Conservation (phyloP, 2,113 vertebrate species). For the Helogale parvula region DNA sequence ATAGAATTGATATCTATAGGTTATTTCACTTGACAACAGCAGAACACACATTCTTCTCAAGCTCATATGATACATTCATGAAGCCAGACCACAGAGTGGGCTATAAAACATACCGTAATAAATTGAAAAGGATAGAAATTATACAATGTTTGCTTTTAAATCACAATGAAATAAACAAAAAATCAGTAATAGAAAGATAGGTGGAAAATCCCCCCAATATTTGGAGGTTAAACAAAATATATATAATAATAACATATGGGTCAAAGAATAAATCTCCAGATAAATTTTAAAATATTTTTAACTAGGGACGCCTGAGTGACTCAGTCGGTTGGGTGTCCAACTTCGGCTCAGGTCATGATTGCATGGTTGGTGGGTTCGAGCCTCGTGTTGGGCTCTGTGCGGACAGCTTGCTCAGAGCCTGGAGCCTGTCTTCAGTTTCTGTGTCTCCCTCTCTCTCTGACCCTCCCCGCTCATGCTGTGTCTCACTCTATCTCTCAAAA, state of each 20-base stretch:
- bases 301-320: too few relatives aligned
- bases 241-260: not conserved
- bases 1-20: not conserved
- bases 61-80: not conserved
- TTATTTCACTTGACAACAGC: not conserved
- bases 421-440: too few relatives aligned
- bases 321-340: too few relatives aligned
- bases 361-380: too few relatives aligned
- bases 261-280: constrained; percentile 9
- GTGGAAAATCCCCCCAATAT: not conserved
- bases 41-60: not conserved
- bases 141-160: not conserved
- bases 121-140: constrained; percentile 29
- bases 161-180: not conserved
- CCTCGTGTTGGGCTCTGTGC: too few relatives aligned
- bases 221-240: not conserved
- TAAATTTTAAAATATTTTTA: not conserved
- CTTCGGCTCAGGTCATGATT: too few relatives aligned
- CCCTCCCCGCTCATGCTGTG: too few relatives aligned
- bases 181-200: not conserved
- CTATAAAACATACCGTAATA: not conserved
- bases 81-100: not conserved
- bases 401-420: too few relatives aligned
- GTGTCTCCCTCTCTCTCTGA: too few relatives aligned
- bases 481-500: too few relatives aligned